phyloP scores from a whole-genome alignment of 2,888 invertebrate genomes.

The Fissipunctia ypsillon region DNA sequence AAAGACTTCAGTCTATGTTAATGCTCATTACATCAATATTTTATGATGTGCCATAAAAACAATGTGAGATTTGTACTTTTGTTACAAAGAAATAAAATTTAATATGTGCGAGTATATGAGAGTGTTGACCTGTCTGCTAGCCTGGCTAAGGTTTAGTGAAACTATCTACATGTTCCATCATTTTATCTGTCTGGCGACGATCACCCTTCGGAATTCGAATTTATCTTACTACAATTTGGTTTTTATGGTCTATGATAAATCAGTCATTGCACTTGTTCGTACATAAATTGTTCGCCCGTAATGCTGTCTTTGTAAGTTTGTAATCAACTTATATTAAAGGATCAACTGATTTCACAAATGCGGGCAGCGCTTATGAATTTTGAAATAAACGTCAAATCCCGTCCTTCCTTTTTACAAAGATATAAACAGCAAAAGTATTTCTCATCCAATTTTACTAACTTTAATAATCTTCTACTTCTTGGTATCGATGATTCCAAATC shows the following conservation, averaged over 20 bases:
- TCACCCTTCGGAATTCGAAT: background rate
- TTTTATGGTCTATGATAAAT: conserved; percentile 18
- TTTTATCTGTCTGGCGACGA: conserved; percentile 46
- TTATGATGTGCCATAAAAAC: conserved; percentile 48
- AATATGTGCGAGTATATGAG: conserved; percentile 52
- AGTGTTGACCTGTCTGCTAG: conserved; percentile 65
- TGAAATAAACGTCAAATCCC: background rate
- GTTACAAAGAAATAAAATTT: conserved; percentile 42
- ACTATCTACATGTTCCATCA: conserved; percentile 21
- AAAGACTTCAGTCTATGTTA: conserved; percentile 2
- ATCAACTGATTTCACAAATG: conserved; percentile 10
- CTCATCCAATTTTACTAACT: background rate
- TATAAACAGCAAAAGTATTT: background rate
- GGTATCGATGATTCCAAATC: background rate
- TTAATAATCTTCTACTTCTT: background rate
- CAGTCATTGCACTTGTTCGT: background rate
- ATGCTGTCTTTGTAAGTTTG: background rate
- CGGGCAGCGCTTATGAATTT: background rate
- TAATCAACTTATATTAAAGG: conserved; percentile 9
- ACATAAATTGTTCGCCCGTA: background rate
- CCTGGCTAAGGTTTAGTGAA: conserved; percentile 47
- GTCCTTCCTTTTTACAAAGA: background rate
- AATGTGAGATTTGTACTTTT: conserved; percentile 16
- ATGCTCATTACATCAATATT: conserved; percentile 16
- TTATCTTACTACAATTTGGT: conserved; percentile 10